Conservation (phyloP, 1,140 invertebrate genomes). For the Papilio helenus region DNA sequence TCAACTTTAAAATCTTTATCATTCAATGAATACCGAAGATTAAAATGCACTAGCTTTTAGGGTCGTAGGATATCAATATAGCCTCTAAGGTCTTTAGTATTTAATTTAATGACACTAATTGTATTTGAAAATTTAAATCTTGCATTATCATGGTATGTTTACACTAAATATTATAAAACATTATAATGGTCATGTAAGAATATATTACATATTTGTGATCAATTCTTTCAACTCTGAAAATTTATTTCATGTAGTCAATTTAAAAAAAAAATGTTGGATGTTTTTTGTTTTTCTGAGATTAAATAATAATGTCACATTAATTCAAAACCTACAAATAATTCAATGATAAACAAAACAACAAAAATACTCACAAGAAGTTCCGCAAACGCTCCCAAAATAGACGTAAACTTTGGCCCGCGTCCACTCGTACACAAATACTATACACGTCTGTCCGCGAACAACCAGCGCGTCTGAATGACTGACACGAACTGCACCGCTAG, state of each 20-base stretch:
- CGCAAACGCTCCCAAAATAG: slow-evolving; percentile 11
- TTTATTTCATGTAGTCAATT: too few relatives aligned
- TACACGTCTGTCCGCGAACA: neutral
- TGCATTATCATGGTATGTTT: neutral
- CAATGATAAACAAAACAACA: neutral
- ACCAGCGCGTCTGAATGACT: slow-evolving; percentile 3
- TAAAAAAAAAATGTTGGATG: too few relatives aligned
- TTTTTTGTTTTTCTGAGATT: too few relatives aligned
- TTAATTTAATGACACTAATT: too few relatives aligned
- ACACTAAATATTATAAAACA: neutral
- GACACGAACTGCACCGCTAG: neutral
- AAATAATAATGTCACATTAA: too few relatives aligned
- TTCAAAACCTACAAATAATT: too few relatives aligned
- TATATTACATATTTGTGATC: too few relatives aligned
- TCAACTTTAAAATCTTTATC: neutral
- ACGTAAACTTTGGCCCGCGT: slow-evolving; percentile 15
- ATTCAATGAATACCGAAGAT: neutral
- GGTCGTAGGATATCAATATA: too few relatives aligned
- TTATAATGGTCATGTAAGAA: neutral
- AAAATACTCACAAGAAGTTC: slow-evolving; percentile 19
- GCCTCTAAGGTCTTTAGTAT: too few relatives aligned
- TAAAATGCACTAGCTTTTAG: too few relatives aligned
- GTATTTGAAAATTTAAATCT: too few relatives aligned
- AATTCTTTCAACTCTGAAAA: too few relatives aligned
- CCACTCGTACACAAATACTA: neutral